Base-by-base conservation (phyloP, 2,888 invertebrate species). In the Chorisops tibialis region DNA sequence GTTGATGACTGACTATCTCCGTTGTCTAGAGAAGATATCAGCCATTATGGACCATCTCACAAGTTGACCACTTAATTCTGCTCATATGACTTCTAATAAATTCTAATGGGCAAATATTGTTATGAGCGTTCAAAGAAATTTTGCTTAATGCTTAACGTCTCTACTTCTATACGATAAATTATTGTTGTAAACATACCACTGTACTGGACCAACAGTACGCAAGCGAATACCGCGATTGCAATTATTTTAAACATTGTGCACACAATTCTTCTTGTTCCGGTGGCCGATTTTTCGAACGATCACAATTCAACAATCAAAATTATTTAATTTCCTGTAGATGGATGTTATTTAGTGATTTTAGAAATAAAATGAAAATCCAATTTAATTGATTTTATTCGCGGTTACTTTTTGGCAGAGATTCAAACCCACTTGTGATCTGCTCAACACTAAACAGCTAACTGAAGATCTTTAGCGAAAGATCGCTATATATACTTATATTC, bases 241-340 rank as follows among this genome's bases (percentile, higher is more conserved):
- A 56, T 35, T 56, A 56, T 45, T 56, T 56, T 56, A 43, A 56
- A 56, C 56, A 56, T 56, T 56, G 56, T 30, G 56, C 30, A 56
- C 30, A 45, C 43, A 56, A 56, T 45, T 56, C n/a, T n/a, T 43
- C 43, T 56, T 35, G 56, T 56, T 56, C 56, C 56, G 56, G 56
- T 45, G 39, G 14, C 21, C 19, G 14, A 18, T 50, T 38, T 39
- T 19, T 19, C 48, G 16, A 48, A 22, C 30, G 39, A 38, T 30
- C 30, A 30, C 30, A 51, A 38, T 43, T 30, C 12, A 56, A 56
- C 45, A 43, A 56, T 56, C 30, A 30, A 56, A 56, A 30, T 54
- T 22, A 54, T 54, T 54, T 54, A 54, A 54, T 54, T 54, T 54
- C 56, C 56, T 43, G 56, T n/a, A n/a, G n/a, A n/a, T n/a, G n/a